Conservation (phyloP, 2,888 invertebrate genomes). For the Thyatira batis region DNA sequence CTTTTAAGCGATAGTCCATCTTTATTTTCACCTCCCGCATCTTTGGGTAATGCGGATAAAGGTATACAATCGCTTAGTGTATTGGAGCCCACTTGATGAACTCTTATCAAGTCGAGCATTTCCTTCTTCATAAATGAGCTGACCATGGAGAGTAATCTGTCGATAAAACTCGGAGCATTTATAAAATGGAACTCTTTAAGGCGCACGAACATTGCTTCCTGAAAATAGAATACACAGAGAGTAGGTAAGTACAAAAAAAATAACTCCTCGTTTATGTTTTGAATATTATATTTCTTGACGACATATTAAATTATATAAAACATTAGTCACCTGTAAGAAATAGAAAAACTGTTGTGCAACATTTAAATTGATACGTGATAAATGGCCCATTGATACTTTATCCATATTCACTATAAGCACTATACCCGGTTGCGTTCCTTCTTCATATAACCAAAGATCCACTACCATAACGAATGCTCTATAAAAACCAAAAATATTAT, state of each 20-base stretch:
- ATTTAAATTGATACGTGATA: constrained; percentile 83
- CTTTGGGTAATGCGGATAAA: constrained; percentile 78
- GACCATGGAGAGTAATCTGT: constrained; percentile 84
- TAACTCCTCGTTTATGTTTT: no score
- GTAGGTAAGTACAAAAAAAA: constrained; percentile 2
- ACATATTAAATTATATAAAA: no score
- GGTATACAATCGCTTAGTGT: constrained; percentile 79
- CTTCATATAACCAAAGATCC: constrained; percentile 69
- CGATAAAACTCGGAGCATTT: constrained; percentile 86
- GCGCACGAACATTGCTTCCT: constrained; percentile 84
- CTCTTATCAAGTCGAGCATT: constrained; percentile 72
- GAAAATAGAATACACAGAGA: constrained; percentile 31
- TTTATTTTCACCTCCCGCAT: constrained; percentile 80
- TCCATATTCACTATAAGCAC: constrained; percentile 85
- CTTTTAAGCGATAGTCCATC: constrained; percentile 38
- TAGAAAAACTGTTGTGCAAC: constrained; percentile 86
- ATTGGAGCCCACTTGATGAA: constrained; percentile 73
- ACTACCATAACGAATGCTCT: constrained; percentile 61
- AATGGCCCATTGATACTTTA: constrained; percentile 84
- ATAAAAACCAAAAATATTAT: constrained; percentile 14
- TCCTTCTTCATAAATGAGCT: constrained; percentile 88
- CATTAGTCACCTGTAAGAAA: constrained; percentile 82
- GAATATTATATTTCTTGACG: no score
- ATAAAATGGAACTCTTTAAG: constrained; percentile 87
- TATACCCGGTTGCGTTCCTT: constrained; percentile 83